Evolutionary conservation across 2,888 invertebrate species (phyloP), one percentile per base, ranked within the genome.

Genomic region (Scaptomyza tumidula): DNA sequence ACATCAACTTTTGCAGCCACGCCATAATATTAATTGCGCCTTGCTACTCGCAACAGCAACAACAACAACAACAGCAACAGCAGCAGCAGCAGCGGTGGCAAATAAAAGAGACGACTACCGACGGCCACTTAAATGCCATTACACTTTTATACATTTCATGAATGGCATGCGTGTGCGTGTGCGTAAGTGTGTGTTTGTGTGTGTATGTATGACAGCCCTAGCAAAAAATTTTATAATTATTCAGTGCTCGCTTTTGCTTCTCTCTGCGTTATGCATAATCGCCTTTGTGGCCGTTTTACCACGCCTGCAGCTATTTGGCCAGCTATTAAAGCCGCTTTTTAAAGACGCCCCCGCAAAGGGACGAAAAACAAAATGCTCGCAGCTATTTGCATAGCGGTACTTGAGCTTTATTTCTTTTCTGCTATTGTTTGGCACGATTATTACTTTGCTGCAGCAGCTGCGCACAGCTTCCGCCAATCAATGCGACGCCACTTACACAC

Each of bases 11-110:
- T 78, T 73, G 76, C 67, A 80, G 87, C 86, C 91, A 91, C 88
- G 91, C 91, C 90, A 91, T 90, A 90, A 90, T 90, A 91, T 91
- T 91, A 91, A 91, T 91, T 91, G 90, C 84, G 79, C 77, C 80
- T 61, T 72, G 68, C 71, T 56, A 39, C 55, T 49, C 56, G 33
- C 44, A 54, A 59, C 41, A 57, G 62, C 55, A 57, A 59, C 41
- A 57, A 59, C 55, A 57, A 6, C 19, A 57, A 16, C 41, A 57
- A 61, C 55, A 57, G 6, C n/a, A 58, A n/a, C n/a, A n/a, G n/a
- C n/a, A 57, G 41, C 41, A 57, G 62, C 55, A 57, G 6, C n/a
- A 58, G 43, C 19, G 44, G 16, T 16, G 10, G 44, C 61, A 46
- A 58, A 75, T 67, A 67, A 78, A 78, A 75, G 52, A 61, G 62